phyloP scores from a whole-genome alignment of 2,797 vertebrate genomes.

The Leptoclinus maculatus region DNA sequence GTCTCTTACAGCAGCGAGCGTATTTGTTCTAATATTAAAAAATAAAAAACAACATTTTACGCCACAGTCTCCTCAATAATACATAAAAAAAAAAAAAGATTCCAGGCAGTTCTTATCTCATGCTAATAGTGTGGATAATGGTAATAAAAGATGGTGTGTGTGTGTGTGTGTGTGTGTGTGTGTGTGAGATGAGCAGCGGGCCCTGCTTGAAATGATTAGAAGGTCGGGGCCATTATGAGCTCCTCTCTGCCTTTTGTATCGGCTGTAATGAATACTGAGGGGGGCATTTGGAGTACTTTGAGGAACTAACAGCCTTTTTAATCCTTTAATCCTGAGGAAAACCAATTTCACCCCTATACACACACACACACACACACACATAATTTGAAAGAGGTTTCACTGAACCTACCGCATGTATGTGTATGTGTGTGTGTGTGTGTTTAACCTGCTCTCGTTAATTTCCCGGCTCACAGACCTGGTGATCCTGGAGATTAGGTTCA shows the following conservation, averaged over 20 bases:
- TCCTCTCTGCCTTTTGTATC: constrained; percentile 86
- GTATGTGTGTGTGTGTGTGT: constrained; percentile 76
- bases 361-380: constrained; percentile 53
- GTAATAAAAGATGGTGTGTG: constrained; percentile 72
- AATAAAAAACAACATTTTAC: constrained; percentile 35
- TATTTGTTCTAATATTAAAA: constrained; percentile 47
- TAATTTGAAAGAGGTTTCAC: constrained; percentile 85
- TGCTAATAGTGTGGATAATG: constrained; percentile 82
- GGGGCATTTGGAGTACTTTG: constrained; percentile 92
- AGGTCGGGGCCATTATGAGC: constrained; percentile 80
- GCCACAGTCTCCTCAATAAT: constrained; percentile 67
- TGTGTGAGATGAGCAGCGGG: constrained; percentile 66
- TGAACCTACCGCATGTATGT: constrained; percentile 35
- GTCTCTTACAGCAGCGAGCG: background rate
- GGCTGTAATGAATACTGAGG: constrained; percentile 93
- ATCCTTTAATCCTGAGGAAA: constrained; percentile 98
- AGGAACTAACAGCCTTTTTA: constrained; percentile 93
- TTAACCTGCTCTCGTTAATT: constrained; percentile 96
- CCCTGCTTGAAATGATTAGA: constrained; percentile 84
- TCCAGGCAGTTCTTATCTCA: constrained; percentile 79
- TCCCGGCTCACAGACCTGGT: constrained; percentile 90
- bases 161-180: constrained; percentile 51
- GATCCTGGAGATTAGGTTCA: constrained; percentile 94
- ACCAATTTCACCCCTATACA: constrained; percentile 89
- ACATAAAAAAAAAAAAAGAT: constrained; percentile 39